Evolutionary conservation across 2,113 vertebrate species (phyloP).

Genomic region (Cheilinus undulatus): DNA sequence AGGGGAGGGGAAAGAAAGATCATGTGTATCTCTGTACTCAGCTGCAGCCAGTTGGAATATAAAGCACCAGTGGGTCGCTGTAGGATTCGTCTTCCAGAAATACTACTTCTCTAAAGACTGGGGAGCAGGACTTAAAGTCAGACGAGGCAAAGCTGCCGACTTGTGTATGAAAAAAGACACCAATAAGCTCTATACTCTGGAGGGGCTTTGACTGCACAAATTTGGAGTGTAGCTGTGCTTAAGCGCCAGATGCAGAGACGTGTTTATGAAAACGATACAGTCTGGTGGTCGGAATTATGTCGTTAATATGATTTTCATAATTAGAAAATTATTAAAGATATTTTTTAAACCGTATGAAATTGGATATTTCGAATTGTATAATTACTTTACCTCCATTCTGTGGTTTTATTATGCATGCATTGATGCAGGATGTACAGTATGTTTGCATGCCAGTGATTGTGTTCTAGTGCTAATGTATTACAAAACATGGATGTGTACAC

Average conservation of each 20-base stretch:
- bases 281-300: not conserved
- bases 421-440: not conserved
- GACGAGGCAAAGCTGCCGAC: not conserved
- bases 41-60: slow-evolving; percentile 47
- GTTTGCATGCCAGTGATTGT: not conserved
- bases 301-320: not conserved
- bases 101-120: slow-evolving; percentile 32
- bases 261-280: not conserved
- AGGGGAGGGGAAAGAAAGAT: slow-evolving; percentile 11
- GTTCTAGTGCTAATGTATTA: not conserved
- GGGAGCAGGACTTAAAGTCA: slow-evolving; percentile 15
- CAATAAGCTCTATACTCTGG: slow-evolving; percentile 49
- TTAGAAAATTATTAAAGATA: slow-evolving; percentile 12
- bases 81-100: slow-evolving; percentile 41
- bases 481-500: not conserved
- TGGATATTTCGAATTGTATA: slow-evolving; percentile 2
- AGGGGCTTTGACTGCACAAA: slow-evolving; percentile 13
- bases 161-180: slow-evolving; percentile 40
- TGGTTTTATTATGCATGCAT: not conserved
- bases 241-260: not conserved
- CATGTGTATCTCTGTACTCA: slow-evolving; percentile 24
- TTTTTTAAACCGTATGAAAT: slow-evolving; percentile 5
- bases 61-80: slow-evolving; percentile 28
- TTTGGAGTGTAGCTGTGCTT: slow-evolving; percentile 1
- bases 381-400: not conserved